Evolutionary conservation across 2,888 invertebrate genomes (phyloP).

Genomic region (Ganaspis brasiliensis): DNA sequence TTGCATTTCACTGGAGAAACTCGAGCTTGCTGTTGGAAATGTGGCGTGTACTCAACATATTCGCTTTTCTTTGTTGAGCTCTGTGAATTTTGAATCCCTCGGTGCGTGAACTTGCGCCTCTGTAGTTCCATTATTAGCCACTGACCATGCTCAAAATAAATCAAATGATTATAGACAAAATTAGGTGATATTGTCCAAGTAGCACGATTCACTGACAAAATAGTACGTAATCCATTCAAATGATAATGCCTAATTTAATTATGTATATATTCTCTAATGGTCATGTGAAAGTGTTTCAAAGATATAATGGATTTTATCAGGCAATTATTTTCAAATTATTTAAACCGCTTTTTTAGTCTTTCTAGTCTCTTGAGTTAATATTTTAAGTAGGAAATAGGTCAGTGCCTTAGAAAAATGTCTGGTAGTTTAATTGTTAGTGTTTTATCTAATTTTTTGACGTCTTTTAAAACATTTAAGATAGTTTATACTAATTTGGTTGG

Average conservation of each 20-base stretch:
- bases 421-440: no score
- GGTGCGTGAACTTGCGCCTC: slow-evolving; percentile 11
- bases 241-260: slow-evolving; percentile 9
- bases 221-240: not conserved
- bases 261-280: not conserved
- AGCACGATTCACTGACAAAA: not conserved
- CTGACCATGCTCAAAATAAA: not conserved
- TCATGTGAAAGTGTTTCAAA: slow-evolving; percentile 4
- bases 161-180: slow-evolving; percentile 18
- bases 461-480: no score
- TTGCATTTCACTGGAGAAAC: slow-evolving; percentile 76
- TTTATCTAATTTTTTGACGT: no score
- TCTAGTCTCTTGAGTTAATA: not conserved
- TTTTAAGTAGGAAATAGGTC: no score
- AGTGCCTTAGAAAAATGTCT: no score
- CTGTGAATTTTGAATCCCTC: slow-evolving; percentile 45
- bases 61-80: slow-evolving; percentile 65
- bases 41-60: slow-evolving; percentile 49
- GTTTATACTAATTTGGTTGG: no score
- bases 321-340: not conserved
- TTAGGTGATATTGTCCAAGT: slow-evolving; percentile 1
- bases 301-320: not conserved
- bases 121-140: not conserved
- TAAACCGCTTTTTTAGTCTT: not conserved
- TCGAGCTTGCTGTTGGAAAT: slow-evolving; percentile 58